phyloP scores from a whole-genome alignment of 2,797 vertebrate species.

The Picus viridis region DNA sequence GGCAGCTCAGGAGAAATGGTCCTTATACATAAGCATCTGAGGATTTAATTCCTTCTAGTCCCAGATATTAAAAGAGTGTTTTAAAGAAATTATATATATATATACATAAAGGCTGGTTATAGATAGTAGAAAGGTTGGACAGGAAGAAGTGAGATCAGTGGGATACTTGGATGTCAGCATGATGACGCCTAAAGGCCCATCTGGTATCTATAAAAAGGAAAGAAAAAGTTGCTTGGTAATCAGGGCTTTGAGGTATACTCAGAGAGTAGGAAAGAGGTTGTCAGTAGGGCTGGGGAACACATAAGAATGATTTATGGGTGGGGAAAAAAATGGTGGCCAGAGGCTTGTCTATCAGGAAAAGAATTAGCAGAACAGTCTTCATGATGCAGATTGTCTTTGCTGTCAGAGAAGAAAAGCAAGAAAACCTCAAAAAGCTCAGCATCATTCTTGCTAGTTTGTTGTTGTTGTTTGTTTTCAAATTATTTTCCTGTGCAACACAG shows the following conservation, averaged over 20 bases:
- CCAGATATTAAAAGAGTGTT: background rate
- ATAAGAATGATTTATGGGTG: background rate
- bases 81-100: background rate
- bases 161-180: slow-evolving; percentile 16
- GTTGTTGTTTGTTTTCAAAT: background rate
- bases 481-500: background rate
- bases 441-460: background rate
- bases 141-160: background rate
- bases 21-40: background rate
- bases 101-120: background rate
- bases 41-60: background rate
- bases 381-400: background rate
- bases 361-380: background rate
- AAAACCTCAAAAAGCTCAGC: background rate
- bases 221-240: background rate
- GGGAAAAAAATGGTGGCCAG: background rate
- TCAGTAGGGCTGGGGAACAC: background rate
- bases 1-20: background rate
- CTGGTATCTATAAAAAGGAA: background rate
- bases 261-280: background rate
- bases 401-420: background rate
- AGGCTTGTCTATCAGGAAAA: background rate
- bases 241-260: background rate
- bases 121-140: background rate
- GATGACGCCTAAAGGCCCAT: background rate